phyloP scores from a whole-genome alignment of 2,888 invertebrate species.

The Platerodrilus igneus region DNA sequence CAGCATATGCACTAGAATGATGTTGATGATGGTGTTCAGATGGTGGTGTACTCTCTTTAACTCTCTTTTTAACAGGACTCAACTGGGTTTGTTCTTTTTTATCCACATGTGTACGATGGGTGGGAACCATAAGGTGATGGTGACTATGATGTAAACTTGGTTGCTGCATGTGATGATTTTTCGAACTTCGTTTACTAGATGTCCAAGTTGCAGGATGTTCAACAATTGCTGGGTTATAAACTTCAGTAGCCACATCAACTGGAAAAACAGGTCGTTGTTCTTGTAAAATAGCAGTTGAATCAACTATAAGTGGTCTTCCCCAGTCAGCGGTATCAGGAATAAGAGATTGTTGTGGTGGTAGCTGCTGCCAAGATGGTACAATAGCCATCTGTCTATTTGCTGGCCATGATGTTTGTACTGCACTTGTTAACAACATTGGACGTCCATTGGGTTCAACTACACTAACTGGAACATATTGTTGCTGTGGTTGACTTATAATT shows the following conservation, averaged over 20 bases:
- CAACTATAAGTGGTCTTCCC: constrained; percentile 72
- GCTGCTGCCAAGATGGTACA: constrained; percentile 80
- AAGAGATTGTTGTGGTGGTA: constrained; percentile 62
- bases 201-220: constrained; percentile 50
- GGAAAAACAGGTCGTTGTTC: constrained; percentile 61
- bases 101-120: constrained; percentile 53
- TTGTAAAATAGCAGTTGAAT: constrained; percentile 68
- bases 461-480: constrained; percentile 90
- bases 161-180: constrained; percentile 60
- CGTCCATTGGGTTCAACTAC: constrained; percentile 84
- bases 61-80: constrained; percentile 94
- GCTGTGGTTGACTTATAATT: constrained; percentile 77
- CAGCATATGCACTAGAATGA: constrained; percentile 26
- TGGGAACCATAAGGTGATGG: constrained; percentile 45
- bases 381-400: constrained; percentile 74
- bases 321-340: constrained; percentile 61
- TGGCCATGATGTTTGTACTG: constrained; percentile 68
- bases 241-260: constrained; percentile 54
- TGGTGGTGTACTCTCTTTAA: constrained; percentile 92
- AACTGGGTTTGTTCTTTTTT: constrained; percentile 86
- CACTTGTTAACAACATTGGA: constrained; percentile 72
- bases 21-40: constrained; percentile 46
- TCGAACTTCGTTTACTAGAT: constrained; percentile 49
- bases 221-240: constrained; percentile 54
- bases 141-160: constrained; percentile 35